These are phyloP conservation scores for Cyrtorhinus lividipennis DNA, from an alignment of 1,140 invertebrate genomes.

Conservation along the genomic window DNA sequence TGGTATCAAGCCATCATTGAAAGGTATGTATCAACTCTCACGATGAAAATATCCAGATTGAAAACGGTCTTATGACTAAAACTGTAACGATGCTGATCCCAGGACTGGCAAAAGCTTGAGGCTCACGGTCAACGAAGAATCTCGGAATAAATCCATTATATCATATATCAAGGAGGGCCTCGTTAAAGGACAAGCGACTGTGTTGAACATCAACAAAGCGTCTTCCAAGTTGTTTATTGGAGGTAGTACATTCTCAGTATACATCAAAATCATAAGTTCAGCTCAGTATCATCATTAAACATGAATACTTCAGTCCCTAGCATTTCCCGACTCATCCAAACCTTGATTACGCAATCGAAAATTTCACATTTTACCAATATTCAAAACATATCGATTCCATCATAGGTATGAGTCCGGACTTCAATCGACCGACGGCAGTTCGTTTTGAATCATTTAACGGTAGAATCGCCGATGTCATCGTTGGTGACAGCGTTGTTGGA, in stretches of 20 bases:
- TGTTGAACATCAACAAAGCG: slow-evolving; percentile 74
- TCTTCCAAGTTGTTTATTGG: slow-evolving; percentile 82
- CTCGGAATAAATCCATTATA: slow-evolving; percentile 38
- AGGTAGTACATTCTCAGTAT: no score
- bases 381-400: no score
- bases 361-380: no score
- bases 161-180: slow-evolving; percentile 40
- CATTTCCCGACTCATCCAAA: no score
- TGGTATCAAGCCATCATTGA: slow-evolving; percentile 87
- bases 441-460: slow-evolving; percentile 67
- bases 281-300: no score
- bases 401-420: slow-evolving; percentile 53
- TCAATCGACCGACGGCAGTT: slow-evolving; percentile 50
- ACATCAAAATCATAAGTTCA: no score
- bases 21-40: slow-evolving; percentile 37
- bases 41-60: neutral
- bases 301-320: no score
- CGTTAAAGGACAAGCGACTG: slow-evolving; percentile 51
- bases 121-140: slow-evolving; percentile 57
- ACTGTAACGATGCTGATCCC: no score
- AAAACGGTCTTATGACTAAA: neutral
- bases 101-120: slow-evolving; percentile 70
- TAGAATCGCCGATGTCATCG: slow-evolving; percentile 73
- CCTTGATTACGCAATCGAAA: no score
- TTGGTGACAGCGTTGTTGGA: slow-evolving; percentile 77